Evolutionary conservation across 2,113 vertebrate species (phyloP).

Genomic region (Alethe diademata): DNA sequence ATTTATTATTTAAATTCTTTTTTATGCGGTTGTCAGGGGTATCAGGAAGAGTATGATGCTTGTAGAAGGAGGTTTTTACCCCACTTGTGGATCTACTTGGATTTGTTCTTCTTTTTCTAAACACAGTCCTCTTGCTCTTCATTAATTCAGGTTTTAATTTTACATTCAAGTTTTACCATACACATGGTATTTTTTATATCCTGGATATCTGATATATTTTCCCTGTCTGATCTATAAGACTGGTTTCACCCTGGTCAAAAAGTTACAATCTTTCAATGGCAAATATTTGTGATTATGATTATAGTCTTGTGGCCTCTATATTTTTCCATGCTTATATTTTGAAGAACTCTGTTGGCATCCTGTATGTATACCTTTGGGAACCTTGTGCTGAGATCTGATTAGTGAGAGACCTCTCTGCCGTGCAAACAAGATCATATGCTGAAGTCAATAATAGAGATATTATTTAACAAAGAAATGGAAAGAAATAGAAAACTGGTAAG

Average conservation of each 20-base stretch:
- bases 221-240: background rate
- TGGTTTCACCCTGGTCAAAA: background rate
- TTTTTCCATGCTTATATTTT: background rate
- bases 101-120: background rate
- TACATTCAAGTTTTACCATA: background rate
- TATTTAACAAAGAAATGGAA: background rate
- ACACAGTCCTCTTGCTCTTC: background rate
- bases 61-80: background rate
- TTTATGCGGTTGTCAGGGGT: background rate
- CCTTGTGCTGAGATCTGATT: background rate
- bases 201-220: background rate
- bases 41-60: background rate
- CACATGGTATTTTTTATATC: background rate
- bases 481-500: background rate
- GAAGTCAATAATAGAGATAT: background rate
- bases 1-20: background rate
- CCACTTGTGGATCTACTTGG: background rate
- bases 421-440: background rate
- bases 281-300: background rate
- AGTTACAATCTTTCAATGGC: background rate
- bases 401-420: background rate
- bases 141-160: background rate
- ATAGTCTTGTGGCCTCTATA: background rate
- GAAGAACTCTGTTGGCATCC: background rate
- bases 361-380: background rate